Percentiles rank a stretch among this genome's conserved stretches.
phyloP scores from a whole-genome alignment of 1,140 invertebrate genomes.

The Cotesia typhae region DNA sequence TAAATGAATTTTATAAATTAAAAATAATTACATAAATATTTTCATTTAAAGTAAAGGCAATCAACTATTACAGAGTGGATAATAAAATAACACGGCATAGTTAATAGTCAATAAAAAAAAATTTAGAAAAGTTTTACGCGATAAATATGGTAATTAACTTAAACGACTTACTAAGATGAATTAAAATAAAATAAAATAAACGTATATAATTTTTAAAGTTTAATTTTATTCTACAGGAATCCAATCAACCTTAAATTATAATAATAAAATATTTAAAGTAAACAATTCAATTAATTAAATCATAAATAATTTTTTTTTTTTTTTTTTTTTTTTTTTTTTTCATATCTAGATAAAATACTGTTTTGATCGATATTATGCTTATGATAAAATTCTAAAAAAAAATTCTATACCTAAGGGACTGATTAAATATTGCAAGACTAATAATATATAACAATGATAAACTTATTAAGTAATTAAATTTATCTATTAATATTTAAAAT shows the following conservation, averaged over 20 bases:
- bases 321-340: too few species aligned
- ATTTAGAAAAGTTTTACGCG: constrained; percentile 14
- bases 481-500: constrained; percentile 5
- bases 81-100: neutral
- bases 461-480: constrained; percentile 19
- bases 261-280: neutral
- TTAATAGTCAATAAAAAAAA: constrained; percentile 12
- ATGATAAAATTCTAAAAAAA: neutral
- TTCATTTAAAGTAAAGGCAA: constrained; percentile 1
- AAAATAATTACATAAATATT: neutral
- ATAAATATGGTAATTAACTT: constrained; percentile 45
- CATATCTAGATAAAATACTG: too few species aligned
- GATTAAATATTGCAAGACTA: neutral
- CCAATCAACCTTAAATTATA: too few species aligned
- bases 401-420: neutral
- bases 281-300: too few species aligned
- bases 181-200: constrained; percentile 4
- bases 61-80: neutral
- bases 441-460: constrained; percentile 25
- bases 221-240: too few species aligned
- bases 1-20: neutral
- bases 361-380: neutral
- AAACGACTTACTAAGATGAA: constrained; percentile 42
- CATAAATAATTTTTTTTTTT: too few species aligned
- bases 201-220: neutral